Percentiles rank a stretch among this genome's conserved stretches.
Conservation (phyloP, 2,113 vertebrate species). For the Elephantulus edwardii region DNA sequence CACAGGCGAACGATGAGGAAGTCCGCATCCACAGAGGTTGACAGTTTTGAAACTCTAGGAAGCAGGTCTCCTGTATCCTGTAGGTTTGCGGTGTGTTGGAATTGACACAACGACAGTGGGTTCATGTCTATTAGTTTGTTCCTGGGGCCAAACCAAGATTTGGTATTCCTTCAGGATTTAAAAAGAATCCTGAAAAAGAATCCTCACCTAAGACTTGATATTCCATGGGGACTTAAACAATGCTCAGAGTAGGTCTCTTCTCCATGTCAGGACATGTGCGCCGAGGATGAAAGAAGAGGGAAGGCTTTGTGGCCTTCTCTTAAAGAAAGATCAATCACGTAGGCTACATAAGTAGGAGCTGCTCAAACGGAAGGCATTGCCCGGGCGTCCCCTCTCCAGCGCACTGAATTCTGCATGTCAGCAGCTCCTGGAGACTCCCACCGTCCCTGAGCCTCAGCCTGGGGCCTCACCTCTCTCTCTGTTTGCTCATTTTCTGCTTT, state of each 20-base stretch:
- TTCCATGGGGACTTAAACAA: background rate
- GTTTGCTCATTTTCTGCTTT: background rate
- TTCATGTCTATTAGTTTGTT: too few species aligned
- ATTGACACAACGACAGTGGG: background rate
- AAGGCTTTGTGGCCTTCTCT: background rate
- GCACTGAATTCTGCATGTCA: background rate
- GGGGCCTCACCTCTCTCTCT: background rate
- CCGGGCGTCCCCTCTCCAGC: background rate
- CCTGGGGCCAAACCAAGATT: too few species aligned
- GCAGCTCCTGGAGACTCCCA: background rate
- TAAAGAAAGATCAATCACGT: background rate
- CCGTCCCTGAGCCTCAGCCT: background rate
- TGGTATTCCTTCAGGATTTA: too few species aligned
- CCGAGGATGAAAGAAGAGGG: conserved; percentile 2
- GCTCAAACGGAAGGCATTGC: background rate
- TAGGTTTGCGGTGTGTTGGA: too few species aligned
- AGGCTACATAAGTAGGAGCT: background rate
- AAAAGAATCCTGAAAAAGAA: too few species aligned
- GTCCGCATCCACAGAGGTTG: too few species aligned
- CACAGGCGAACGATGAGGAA: background rate
- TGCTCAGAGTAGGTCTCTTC: background rate
- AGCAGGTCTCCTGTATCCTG: background rate
- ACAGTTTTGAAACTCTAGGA: background rate
- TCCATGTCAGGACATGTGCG: background rate
- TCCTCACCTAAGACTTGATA: too few species aligned